Evolutionary conservation across 2,888 invertebrate genomes (phyloP), one percentile per base, ranked within the genome.

Genomic region (Syrista parreyssii): DNA sequence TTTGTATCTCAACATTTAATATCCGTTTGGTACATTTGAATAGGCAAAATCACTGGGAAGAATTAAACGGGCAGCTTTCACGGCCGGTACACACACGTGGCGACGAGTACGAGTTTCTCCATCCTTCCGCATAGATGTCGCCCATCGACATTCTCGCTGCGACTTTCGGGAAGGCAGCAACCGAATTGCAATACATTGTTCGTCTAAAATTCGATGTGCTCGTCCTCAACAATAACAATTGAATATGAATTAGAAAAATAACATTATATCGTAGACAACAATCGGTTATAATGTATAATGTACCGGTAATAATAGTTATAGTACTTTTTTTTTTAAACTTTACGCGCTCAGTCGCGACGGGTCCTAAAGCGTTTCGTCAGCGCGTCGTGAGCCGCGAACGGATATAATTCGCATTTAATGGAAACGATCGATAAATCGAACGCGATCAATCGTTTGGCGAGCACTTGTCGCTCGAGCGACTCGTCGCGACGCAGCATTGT

Each of bases 171-270:
- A 55, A 55, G 55, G 55, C 23, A 55, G 55, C 55, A 23, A 55
- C 23, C 23, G 55, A 55, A 55, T 55, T 71, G 31, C 15, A 71
- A 71, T 33, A 33, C 33, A 33, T 84, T 79, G 81, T 84, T 83
- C 84, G 82, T 83, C 82, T 85, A 87, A 88, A 87, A 89, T 90
- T 90, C 89, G 89, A 90, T 90, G 89, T 90, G 87, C 87, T 87
- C 86, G 86, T 89, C 69, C 88, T 91, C 89, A 91, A 91, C 91
- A 90, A 91, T 91, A 91, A 91, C 91, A 91, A 90, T 91, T 88
- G 87, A 91, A 91, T 90, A 89, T 90, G 89, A 90, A 91, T 91
- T 91, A 91, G 90, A 91, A 91, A 91, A 91, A 91, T 91, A 91
- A 91, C 90, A 88, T 90, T 89, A 89, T 91, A 90, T 91, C 86